Evolutionary conservation across 1,140 invertebrate species (phyloP).

Genomic region (Macrostomum lignano): DNA sequence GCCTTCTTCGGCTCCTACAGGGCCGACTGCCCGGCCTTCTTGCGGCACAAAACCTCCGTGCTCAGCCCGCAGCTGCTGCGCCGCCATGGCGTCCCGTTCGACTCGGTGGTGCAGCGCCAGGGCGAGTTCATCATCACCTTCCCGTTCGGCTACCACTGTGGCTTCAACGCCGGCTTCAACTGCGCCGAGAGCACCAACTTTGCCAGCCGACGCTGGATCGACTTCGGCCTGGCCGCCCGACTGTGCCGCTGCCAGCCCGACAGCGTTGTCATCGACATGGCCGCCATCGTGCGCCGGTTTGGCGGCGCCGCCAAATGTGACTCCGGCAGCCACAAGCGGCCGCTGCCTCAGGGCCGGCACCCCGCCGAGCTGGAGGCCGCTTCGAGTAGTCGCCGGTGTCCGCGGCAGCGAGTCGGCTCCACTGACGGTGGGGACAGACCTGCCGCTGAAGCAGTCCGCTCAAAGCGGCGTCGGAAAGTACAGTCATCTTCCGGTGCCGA

Average conservation of each 20-base stretch:
- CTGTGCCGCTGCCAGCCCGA: constrained; percentile 32
- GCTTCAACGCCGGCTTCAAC: constrained; percentile 90
- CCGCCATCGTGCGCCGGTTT: constrained; percentile 80
- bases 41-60: constrained; percentile 1
- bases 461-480: no score
- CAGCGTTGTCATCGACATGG: constrained; percentile 89
- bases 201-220: constrained; percentile 76
- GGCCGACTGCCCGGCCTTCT: constrained; percentile 1
- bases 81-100: constrained; percentile 15
- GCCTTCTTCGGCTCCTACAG: constrained; percentile 36
- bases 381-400: no score
- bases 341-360: no score
- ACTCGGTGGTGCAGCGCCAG: constrained; percentile 60
- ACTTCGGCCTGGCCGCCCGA: constrained; percentile 54
- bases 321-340: no score
- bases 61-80: not conserved
- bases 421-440: no score
- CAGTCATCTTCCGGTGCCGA: no score
- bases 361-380: no score
- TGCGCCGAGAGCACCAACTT: constrained; percentile 98
- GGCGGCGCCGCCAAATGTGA: no score
- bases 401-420: no score
- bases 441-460: no score
- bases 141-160: constrained; percentile 79
- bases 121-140: constrained; percentile 99